Conservation (phyloP, 2,888 invertebrate genomes). For the Spisula subtruncata region DNA sequence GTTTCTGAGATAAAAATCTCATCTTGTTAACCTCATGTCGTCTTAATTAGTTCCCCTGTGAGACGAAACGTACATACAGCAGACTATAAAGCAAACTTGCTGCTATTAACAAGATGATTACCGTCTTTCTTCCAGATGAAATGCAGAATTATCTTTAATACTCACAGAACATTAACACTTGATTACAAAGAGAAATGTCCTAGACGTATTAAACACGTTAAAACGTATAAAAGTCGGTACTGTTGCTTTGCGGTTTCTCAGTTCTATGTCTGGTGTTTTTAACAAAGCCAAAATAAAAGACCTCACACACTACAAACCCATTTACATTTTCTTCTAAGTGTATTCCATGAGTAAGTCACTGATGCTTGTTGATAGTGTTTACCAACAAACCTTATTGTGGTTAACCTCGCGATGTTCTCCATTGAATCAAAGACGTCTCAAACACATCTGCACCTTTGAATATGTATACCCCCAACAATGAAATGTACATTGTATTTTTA, state of each 20-base stretch:
- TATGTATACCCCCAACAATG: too few relatives aligned
- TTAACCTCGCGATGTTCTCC: background rate
- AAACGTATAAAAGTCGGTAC: background rate
- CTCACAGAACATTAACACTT: background rate
- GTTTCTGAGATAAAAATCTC: background rate
- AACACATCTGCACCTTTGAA: too few relatives aligned
- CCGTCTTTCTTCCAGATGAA: background rate
- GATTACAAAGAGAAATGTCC: background rate
- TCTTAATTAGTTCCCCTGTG: background rate
- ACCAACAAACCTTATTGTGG: constrained; percentile 11
- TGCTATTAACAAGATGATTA: background rate
- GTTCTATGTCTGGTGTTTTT: constrained; percentile 1
- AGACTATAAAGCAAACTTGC: background rate
- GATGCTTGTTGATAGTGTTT: background rate
- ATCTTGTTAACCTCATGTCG: background rate
- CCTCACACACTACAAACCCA: background rate
- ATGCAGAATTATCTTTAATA: background rate
- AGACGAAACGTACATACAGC: background rate
- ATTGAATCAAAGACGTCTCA: too few relatives aligned
- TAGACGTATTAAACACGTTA: background rate
- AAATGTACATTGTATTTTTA: too few relatives aligned
- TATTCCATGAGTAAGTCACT: background rate
- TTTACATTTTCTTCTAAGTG: background rate
- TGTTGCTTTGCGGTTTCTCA: constrained; percentile 4
- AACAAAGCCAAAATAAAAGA: background rate